Conservation (phyloP, 1,140 invertebrate genomes). For the Ips typographus region DNA sequence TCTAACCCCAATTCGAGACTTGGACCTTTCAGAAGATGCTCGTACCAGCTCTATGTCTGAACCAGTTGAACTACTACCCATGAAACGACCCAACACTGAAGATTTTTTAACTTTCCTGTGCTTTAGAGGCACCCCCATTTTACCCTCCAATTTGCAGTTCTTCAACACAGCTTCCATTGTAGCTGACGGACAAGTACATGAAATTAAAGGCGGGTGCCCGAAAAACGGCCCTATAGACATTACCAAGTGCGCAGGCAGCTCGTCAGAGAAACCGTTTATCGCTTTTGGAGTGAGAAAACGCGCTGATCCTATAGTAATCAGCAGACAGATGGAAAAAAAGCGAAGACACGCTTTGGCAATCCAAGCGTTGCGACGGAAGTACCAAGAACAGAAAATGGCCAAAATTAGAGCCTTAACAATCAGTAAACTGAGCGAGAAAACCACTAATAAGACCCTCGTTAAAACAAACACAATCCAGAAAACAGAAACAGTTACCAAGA, state of each 20-base stretch:
- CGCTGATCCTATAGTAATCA: conserved; percentile 54
- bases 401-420: conserved; percentile 54
- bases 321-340: conserved; percentile 52
- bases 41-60: conserved; percentile 50
- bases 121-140: conserved; percentile 74
- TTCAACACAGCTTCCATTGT: conserved; percentile 60
- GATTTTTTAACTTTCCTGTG: conserved; percentile 90
- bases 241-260: conserved; percentile 40
- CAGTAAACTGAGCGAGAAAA: conserved; percentile 51
- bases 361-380: conserved; percentile 65
- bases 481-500: conserved; percentile 45
- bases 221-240: conserved; percentile 49
- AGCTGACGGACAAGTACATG: conserved; percentile 43
- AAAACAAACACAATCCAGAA: conserved; percentile 47
- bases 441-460: conserved; percentile 48
- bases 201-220: conserved; percentile 43
- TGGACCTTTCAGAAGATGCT: conserved; percentile 56
- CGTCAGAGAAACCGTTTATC: conserved; percentile 52
- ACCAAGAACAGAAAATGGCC: conserved; percentile 64
- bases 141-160: conserved; percentile 74
- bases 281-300: conserved; percentile 59
- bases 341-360: conserved; percentile 52
- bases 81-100: conserved; percentile 81
- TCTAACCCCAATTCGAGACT: conserved; percentile 63
- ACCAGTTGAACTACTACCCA: conserved; percentile 61